Percentiles rank a stretch among this genome's conserved stretches.
phyloP scores from a whole-genome alignment of 2,888 invertebrate species.

The Norana najaformis region DNA sequence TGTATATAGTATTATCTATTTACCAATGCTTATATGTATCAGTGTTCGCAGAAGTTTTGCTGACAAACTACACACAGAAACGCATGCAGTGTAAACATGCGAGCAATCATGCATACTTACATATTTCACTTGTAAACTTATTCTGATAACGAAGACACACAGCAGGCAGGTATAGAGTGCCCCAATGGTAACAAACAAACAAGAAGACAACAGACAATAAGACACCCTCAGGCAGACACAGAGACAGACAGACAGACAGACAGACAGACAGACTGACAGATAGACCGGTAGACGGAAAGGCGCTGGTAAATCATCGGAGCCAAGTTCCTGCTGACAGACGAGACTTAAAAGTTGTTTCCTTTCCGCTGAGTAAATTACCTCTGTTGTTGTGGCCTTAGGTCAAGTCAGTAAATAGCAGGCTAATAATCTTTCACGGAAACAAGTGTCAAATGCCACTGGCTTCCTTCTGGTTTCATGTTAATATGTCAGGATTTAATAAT shows the following conservation, averaged over 20 bases:
- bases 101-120: neutral
- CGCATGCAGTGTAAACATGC: neutral
- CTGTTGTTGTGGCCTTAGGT: slow-evolving; percentile 7
- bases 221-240: neutral
- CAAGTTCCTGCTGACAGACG: neutral
- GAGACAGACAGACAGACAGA: neutral
- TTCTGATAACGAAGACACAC: neutral
- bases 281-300: neutral
- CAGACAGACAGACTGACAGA: neutral
- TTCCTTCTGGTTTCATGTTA: neutral
- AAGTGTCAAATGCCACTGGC: slow-evolving; percentile 1
- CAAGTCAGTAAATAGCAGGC: neutral
- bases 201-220: neutral
- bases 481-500: too few relatives aligned
- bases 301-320: neutral
- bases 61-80: neutral
- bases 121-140: slow-evolving; percentile 5
- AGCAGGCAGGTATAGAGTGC: neutral
- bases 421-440: neutral
- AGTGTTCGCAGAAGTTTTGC: too few relatives aligned
- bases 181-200: neutral
- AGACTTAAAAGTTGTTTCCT: slow-evolving; percentile 4
- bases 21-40: too few relatives aligned
- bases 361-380: neutral
- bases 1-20: neutral